Conservation (phyloP, 1,140 invertebrate genomes). For the Spodoptera frugiperda region DNA sequence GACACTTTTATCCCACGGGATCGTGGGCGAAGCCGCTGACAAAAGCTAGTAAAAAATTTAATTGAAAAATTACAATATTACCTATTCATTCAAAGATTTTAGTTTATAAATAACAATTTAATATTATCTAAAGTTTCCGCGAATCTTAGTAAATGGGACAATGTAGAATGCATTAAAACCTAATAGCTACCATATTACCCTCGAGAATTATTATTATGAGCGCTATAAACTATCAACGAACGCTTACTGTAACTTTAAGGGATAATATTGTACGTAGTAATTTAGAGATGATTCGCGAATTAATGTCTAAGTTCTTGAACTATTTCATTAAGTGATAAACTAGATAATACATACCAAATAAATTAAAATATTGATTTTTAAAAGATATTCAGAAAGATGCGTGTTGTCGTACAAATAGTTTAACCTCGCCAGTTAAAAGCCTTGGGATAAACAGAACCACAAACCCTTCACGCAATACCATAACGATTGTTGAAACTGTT, state of each 20-base stretch:
- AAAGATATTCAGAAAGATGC: conserved; percentile 19
- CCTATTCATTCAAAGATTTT: no score
- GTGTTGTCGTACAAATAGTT: conserved; percentile 43
- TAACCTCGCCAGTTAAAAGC: conserved; percentile 55
- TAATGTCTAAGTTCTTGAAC: no score
- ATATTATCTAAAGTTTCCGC: no score
- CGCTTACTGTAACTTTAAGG: not conserved
- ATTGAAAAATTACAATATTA: no score
- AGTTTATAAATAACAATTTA: no score
- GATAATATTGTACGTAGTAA: not conserved
- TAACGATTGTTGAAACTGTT: conserved; percentile 45
- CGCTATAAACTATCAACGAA: not conserved
- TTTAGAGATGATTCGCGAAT: not conserved
- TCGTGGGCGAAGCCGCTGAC: no score
- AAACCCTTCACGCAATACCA: conserved; percentile 42
- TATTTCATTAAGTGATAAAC: no score
- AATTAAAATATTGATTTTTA: no score
- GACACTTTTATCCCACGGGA: no score
- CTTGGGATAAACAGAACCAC: conserved; percentile 55
- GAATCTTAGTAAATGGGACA: not conserved
- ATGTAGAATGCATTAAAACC: not conserved
- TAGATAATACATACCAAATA: no score
- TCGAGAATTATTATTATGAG: not conserved
- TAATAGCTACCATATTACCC: not conserved
- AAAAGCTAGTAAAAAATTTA: no score